Evolutionary conservation across 2,888 invertebrate genomes (phyloP), one percentile per base, ranked within the genome.

Genomic region (Drosophila peninsularis): DNA sequence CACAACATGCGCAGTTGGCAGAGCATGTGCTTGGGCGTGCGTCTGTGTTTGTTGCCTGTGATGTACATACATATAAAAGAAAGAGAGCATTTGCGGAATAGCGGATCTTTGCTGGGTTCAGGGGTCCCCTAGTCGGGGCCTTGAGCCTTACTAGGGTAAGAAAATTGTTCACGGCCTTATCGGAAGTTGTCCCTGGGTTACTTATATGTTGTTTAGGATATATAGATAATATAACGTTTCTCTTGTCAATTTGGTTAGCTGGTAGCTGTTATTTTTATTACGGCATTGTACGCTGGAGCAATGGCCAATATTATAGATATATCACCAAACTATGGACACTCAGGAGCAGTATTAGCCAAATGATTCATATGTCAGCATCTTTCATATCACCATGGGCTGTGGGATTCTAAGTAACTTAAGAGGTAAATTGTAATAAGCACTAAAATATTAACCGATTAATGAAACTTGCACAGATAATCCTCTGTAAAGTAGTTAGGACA

Each of bases 291-390:
- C 89, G 95, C 95, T 5, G 95, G 95, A 39, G 95, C 95, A 5
- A 96, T 96, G 95, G 95, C 96, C 0, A 96, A 95, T 84, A 95
- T 96, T 71, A 95, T 96, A 17, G 96, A 96, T 90, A 95, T 96
- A 66, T 95, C 96, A 1, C 96, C 96, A n/a, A 96, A 96, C 92
- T 94, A 95, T 82, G 96, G 82, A 56, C 82, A 82, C 41, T 82
- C 96, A 56, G 96, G 94, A 56, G 95, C 95, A 36, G 95, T 95
- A 49, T 91, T 96, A 75, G 95, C 77, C 95, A 96, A 92, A 95
- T 95, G n/a, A 95, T 96, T 81, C 95, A 95, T 91, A 96, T 96
- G 95, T 94, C 95, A 13, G 95, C 95, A 32, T 95, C 95, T 82
- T 96, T 95, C 88, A 86, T 95, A 39, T 95, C 95, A 54, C 95